These are phyloP conservation scores for Drosophila tristis DNA, from an alignment of 1,140 invertebrate species.

Conservation along the genomic window DNA sequence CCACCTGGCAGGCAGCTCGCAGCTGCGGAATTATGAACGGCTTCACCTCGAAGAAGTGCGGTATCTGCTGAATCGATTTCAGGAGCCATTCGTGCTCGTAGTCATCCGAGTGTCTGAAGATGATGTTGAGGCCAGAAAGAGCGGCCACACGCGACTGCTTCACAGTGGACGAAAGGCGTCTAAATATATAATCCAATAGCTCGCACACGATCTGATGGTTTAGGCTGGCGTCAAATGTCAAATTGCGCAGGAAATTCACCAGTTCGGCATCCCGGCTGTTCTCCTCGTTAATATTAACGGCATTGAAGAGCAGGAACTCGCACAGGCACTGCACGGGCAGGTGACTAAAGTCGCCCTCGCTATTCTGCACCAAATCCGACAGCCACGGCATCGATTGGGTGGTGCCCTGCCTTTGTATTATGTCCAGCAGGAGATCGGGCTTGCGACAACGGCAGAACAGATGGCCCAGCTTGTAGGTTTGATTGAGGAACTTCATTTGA, in stretches of 20 bases:
- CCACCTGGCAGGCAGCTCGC: conserved; percentile 94
- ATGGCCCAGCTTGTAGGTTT: conserved; percentile 93
- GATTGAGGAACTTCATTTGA: conserved; percentile 92
- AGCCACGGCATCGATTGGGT: conserved; percentile 98
- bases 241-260: conserved; percentile 89
- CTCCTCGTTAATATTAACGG: conserved; percentile 74
- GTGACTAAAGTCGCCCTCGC: conserved; percentile 87
- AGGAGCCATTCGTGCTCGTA: conserved; percentile 89
- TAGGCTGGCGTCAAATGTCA: conserved; percentile 87
- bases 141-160: conserved; percentile 91
- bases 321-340: conserved; percentile 97
- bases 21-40: conserved; percentile 89
- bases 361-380: conserved; percentile 96
- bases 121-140: conserved; percentile 87
- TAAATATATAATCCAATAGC: conserved; percentile 96
- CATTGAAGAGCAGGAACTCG: conserved; percentile 95
- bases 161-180: conserved; percentile 93
- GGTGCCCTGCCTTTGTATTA: conserved; percentile 94
- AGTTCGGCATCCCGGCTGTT: conserved; percentile 87
- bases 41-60: conserved; percentile 89
- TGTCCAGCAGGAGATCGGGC: conserved; percentile 96
- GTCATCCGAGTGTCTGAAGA: conserved; percentile 84
- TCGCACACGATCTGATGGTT: conserved; percentile 89
- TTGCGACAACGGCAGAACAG: conserved; percentile 94
- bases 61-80: conserved; percentile 89